Evolutionary conservation across 2,797 vertebrate species (phyloP).

Genomic region (Pogoniulus pusillus): DNA sequence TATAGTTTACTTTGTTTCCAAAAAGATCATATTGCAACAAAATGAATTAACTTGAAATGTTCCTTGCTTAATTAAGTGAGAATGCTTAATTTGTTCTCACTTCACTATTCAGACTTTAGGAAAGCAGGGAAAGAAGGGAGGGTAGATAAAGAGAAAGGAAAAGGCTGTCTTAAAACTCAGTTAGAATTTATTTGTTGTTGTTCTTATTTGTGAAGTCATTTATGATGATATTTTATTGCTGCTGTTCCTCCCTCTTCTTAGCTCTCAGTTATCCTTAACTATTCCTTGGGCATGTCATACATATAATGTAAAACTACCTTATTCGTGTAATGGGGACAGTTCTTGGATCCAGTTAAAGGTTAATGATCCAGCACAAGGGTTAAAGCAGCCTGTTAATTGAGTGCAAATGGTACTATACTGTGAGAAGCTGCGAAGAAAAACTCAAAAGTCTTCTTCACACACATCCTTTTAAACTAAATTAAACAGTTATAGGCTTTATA

Average conservation of each 20-base stretch:
- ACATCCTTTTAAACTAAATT: background rate
- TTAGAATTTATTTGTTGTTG: background rate
- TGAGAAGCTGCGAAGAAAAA: background rate
- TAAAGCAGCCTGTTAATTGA: background rate
- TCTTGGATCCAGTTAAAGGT: background rate
- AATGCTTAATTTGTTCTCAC: background rate
- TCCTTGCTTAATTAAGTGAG: background rate
- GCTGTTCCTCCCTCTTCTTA: background rate
- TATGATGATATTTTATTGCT: background rate
- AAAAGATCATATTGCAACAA: background rate
- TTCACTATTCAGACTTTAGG: background rate
- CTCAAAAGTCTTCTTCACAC: background rate
- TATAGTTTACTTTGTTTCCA: background rate
- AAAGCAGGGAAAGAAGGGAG: background rate
- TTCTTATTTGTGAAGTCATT: background rate
- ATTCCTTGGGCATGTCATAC: background rate
- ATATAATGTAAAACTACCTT: background rate
- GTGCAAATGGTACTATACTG: background rate
- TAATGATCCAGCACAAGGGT: background rate
- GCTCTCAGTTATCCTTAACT: background rate
- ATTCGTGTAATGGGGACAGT: background rate
- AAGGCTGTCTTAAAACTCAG: background rate
- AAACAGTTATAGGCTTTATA: no score
- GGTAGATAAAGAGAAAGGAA: background rate
- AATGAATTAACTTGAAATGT: conserved; percentile 18